phyloP scores from a whole-genome alignment of 2,888 invertebrate genomes.

The Ormyrus pomaceus region DNA sequence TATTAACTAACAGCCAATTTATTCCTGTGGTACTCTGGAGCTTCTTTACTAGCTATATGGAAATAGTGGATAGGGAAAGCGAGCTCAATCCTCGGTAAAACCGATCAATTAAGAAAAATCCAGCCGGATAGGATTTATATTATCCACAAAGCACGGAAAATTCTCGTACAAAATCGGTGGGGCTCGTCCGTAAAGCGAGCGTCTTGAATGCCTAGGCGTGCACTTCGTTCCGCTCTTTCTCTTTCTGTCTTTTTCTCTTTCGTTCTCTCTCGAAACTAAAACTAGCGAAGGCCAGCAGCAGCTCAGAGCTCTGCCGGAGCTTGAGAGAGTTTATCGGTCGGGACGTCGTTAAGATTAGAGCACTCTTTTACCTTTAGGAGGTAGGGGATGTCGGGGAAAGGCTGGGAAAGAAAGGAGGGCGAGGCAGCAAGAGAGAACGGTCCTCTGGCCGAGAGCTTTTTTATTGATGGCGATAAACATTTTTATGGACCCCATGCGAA shows the following conservation, averaged over 20 bases:
- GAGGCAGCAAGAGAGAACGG: slow-evolving; percentile 54
- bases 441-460: slow-evolving; percentile 62
- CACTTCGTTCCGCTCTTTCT: slow-evolving; percentile 19
- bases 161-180: neutral
- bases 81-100: neutral
- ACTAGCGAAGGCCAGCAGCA: slow-evolving; percentile 55
- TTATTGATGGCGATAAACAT: slow-evolving; percentile 74
- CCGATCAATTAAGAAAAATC: slow-evolving; percentile 41
- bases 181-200: neutral
- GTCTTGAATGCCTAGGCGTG: neutral
- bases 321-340: slow-evolving; percentile 66
- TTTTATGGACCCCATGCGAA: slow-evolving; percentile 74
- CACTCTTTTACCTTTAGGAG: slow-evolving; percentile 58
- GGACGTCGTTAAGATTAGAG: slow-evolving; percentile 70
- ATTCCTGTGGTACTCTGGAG: no score
- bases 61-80: no score
- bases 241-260: neutral
- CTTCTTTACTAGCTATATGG: no score
- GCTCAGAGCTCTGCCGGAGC: neutral
- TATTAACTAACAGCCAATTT: no score
- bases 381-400: slow-evolving; percentile 14
- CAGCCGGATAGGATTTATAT: neutral
- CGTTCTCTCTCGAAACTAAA: slow-evolving; percentile 60
- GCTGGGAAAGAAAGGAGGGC: slow-evolving; percentile 1
- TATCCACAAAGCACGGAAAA: neutral